Evolutionary conservation across 2,113 vertebrate genomes (phyloP).

Genomic region (Lasiurus borealis): DNA sequence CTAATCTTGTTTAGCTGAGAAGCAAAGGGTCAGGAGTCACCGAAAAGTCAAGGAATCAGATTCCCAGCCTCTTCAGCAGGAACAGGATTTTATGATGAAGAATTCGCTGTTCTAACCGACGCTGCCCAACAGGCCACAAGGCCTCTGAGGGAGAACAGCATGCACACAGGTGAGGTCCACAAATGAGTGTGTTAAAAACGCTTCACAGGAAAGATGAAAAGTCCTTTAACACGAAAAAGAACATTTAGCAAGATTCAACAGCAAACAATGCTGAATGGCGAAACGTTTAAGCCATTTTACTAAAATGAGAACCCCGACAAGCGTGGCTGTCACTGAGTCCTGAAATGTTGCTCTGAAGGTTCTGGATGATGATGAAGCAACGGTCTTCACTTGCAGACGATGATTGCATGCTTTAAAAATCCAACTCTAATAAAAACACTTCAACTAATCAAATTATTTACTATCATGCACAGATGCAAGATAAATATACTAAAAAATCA

Average conservation of each 20-base stretch:
- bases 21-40: neutral
- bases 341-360: neutral
- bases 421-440: neutral
- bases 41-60: neutral
- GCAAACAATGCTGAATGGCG: neutral
- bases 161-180: slow-evolving; percentile 12
- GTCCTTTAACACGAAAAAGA: neutral
- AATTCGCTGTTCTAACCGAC: neutral
- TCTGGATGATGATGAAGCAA: neutral
- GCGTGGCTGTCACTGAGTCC: neutral
- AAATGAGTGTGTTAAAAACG: slow-evolving; percentile 20
- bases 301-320: slow-evolving; percentile 4
- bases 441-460: slow-evolving; percentile 4
- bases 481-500: neutral
- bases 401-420: neutral
- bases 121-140: neutral
- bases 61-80: neutral
- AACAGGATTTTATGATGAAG: neutral
- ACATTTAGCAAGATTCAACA: neutral
- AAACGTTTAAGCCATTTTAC: neutral
- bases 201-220: neutral
- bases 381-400: neutral
- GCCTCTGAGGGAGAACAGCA: neutral
- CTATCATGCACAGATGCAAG: neutral
- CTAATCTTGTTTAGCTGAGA: neutral